Conservation (phyloP, 2,888 invertebrate genomes). For the Nymphalis c-album region DNA sequence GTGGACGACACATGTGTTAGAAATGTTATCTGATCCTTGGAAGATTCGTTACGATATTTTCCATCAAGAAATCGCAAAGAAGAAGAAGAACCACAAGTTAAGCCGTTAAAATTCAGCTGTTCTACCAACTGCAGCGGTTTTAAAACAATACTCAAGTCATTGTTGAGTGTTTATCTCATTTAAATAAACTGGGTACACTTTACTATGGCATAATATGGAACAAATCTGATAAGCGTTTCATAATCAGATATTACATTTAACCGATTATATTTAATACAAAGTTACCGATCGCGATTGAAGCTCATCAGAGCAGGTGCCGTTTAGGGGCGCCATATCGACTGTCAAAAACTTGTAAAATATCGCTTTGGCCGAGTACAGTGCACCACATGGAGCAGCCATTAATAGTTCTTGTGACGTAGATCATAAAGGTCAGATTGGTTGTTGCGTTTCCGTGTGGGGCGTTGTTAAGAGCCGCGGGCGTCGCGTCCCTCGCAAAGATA, state of each 20-base stretch:
- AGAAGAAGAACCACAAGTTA: too few species aligned
- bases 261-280: conserved; percentile 35
- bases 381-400: background rate
- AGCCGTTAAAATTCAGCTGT: too few species aligned
- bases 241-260: conserved; percentile 7
- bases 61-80: too few species aligned
- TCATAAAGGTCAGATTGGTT: conserved; percentile 13
- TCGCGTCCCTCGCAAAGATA: conserved; percentile 77
- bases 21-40: too few species aligned
- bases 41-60: too few species aligned
- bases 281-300: conserved; percentile 40
- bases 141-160: too few species aligned
- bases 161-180: too few species aligned
- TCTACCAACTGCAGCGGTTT: too few species aligned
- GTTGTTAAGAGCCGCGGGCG: conserved; percentile 66
- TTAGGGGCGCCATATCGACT: conserved; percentile 83
- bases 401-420: conserved; percentile 9
- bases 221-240: background rate
- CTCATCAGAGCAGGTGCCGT: conserved; percentile 69
- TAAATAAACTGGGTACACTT: too few species aligned
- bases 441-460: conserved; percentile 53
- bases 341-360: conserved; percentile 87
- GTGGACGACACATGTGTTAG: too few species aligned
- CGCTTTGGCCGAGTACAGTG: conserved; percentile 53
- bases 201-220: background rate